phyloP scores from a whole-genome alignment of 2,888 invertebrate species.

The Oscheius sp. region DNA sequence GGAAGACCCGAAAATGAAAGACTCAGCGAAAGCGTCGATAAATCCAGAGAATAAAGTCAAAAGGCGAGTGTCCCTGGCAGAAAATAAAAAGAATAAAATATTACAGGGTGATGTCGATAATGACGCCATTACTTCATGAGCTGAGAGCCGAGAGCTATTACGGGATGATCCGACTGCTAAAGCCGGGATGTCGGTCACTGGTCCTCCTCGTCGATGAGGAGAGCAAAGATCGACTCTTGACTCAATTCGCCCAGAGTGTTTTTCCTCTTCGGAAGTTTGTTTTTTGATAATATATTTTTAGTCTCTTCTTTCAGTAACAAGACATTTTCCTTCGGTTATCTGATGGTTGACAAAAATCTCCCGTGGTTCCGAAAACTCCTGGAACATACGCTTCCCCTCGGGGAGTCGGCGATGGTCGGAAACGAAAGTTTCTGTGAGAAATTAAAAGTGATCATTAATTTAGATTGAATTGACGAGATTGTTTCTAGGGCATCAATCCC shows the following conservation, averaged over 20 bases:
- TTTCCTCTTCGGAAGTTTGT: constrained; percentile 93
- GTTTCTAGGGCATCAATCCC: constrained; percentile 83
- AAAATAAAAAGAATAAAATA: not conserved
- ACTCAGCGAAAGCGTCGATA: not conserved
- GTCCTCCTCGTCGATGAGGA: constrained; percentile 89
- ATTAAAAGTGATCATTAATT: constrained; percentile 47
- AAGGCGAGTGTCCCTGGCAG: not conserved
- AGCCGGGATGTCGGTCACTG: constrained; percentile 89
- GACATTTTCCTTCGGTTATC: constrained; percentile 91
- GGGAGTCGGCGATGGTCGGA: constrained; percentile 41
- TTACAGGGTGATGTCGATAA: constrained; percentile 46
- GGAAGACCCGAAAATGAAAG: constrained; percentile 62
- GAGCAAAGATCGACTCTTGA: constrained; percentile 86
- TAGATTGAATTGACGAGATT: not conserved
- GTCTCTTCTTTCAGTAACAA: constrained; percentile 82
- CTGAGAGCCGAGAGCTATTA: constrained; percentile 93
- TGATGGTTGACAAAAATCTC: constrained; percentile 90
- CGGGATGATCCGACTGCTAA: constrained; percentile 88
- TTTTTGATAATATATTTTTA: not conserved
- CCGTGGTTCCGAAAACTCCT: constrained; percentile 92
- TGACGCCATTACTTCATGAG: constrained; percentile 83
- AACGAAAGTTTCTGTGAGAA: constrained; percentile 51
- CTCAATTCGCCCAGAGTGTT: constrained; percentile 90
- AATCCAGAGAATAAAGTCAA: constrained; percentile 27
- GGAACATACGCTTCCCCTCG: constrained; percentile 83